These are phyloP conservation scores for Microchrysa polita DNA, from an alignment of 2,888 invertebrate species.

Conservation along the genomic window DNA sequence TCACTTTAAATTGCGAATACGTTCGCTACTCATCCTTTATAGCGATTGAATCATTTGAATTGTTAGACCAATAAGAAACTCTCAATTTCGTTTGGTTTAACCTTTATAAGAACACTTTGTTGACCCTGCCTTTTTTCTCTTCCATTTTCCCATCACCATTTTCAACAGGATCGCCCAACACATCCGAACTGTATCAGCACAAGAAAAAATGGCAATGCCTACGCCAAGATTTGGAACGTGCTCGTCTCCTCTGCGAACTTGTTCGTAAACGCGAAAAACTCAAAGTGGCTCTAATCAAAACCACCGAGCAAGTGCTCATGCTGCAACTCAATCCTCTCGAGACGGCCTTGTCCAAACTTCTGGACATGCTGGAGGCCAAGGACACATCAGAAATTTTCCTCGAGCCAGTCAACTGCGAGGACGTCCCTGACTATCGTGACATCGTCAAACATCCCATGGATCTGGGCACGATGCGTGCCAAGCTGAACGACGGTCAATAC, in stretches of 20 bases:
- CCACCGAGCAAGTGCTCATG: conserved; percentile 82
- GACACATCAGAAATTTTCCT: conserved; percentile 90
- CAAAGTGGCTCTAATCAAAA: conserved; percentile 86
- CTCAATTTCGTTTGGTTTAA: too few species aligned
- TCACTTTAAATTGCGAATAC: too few species aligned
- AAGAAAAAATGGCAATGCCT: conserved; percentile 94
- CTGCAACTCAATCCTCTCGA: conserved; percentile 84
- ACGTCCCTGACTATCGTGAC: conserved; percentile 90
- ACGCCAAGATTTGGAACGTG: conserved; percentile 92
- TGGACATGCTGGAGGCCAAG: conserved; percentile 79
- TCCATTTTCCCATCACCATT: too few species aligned
- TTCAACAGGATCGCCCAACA: conserved; percentile 68
- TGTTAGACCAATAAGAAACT: too few species aligned
- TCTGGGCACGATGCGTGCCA: conserved; percentile 85
- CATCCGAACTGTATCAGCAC: conserved; percentile 82
- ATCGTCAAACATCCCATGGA: conserved; percentile 90
- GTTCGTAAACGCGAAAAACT: conserved; percentile 95
- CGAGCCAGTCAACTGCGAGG: conserved; percentile 89
- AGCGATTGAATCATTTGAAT: too few species aligned
- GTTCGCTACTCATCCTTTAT: too few species aligned
- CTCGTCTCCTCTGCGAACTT: conserved; percentile 88
- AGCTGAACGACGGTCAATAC: conserved; percentile 76
- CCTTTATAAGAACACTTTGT: too few species aligned
- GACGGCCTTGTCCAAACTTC: conserved; percentile 78
- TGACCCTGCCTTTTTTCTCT: too few species aligned